These are phyloP conservation scores for Drosophila tropicalis DNA, from an alignment of 1,140 invertebrate genomes.

Conservation along the genomic window DNA sequence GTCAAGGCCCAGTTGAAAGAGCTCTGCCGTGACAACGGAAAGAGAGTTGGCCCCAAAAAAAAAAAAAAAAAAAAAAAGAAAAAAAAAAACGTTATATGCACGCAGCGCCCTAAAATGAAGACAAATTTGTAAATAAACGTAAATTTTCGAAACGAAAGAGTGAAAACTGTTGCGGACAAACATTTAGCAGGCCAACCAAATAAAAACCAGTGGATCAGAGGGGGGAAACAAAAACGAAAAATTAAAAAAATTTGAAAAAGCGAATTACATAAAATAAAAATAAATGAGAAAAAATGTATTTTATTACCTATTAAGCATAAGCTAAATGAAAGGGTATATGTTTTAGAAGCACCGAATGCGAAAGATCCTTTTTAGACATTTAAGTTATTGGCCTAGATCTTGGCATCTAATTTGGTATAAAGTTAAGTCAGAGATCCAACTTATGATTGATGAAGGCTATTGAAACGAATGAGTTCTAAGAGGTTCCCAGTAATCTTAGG, in stretches of 20 bases:
- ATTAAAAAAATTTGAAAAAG: slow-evolving; percentile 50
- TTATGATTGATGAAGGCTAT: too few species aligned
- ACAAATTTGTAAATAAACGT: slow-evolving; percentile 80
- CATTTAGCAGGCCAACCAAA: slow-evolving; percentile 53
- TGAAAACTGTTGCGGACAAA: slow-evolving; percentile 73
- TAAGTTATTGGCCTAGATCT: too few species aligned
- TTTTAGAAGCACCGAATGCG: background rate
- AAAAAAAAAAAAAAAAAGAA: slow-evolving; percentile 22
- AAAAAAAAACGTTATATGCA: slow-evolving; percentile 36
- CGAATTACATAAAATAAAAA: slow-evolving; percentile 67
- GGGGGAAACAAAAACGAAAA: slow-evolving; percentile 29
- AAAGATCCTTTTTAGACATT: too few species aligned
- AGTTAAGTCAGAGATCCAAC: too few species aligned
- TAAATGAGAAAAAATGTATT: slow-evolving; percentile 44
- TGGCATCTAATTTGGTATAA: too few species aligned
- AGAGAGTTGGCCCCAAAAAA: slow-evolving; percentile 60
- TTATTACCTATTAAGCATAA: background rate
- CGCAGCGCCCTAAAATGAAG: slow-evolving; percentile 71
- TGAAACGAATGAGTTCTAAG: too few species aligned
- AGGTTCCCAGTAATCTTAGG: too few species aligned
- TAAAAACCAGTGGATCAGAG: slow-evolving; percentile 29
- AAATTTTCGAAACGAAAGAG: slow-evolving; percentile 67
- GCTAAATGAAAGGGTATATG: background rate
- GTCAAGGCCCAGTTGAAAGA: slow-evolving; percentile 75
- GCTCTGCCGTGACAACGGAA: slow-evolving; percentile 46